phyloP scores from a whole-genome alignment of 2,797 vertebrate genomes.

The Hapalemur alaotrensis region DNA sequence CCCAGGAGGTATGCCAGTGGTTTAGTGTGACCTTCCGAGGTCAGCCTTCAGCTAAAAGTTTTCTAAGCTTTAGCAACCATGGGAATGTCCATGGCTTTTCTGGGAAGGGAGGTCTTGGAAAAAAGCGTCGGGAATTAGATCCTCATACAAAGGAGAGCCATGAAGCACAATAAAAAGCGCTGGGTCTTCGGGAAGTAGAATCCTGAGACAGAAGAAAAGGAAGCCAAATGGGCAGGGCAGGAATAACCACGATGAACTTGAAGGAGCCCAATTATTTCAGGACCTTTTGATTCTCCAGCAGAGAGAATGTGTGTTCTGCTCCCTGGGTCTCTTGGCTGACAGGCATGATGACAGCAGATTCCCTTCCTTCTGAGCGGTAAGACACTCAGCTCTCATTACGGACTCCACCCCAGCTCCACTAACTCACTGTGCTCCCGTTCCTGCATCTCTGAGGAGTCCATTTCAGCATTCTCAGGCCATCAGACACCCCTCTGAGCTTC shows the following conservation, averaged over 20 bases:
- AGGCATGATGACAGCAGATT: background rate
- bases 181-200: background rate
- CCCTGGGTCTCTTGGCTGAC: too few relatives aligned
- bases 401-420: background rate
- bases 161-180: background rate
- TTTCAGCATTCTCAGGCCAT: rapidly evolving
- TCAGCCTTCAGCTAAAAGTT: background rate
- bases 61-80: background rate
- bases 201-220: background rate
- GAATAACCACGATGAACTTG: too few relatives aligned
- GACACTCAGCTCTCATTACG: rapidly evolving
- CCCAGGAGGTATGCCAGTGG: background rate
- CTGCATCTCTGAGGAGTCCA: rapidly evolving
- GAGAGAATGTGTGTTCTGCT: rapidly evolving
- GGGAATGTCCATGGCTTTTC: background rate
- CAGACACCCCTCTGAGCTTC: too few relatives aligned
- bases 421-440: rapidly evolving
- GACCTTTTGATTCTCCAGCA: background rate
- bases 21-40: background rate
- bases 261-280: background rate
- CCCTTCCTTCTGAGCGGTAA: background rate
- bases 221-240: background rate
- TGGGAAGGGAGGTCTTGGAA: background rate
- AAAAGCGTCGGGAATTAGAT: background rate
- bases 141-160: background rate